phyloP scores from a whole-genome alignment of 2,888 invertebrate species.

The Oscheius sp. region DNA sequence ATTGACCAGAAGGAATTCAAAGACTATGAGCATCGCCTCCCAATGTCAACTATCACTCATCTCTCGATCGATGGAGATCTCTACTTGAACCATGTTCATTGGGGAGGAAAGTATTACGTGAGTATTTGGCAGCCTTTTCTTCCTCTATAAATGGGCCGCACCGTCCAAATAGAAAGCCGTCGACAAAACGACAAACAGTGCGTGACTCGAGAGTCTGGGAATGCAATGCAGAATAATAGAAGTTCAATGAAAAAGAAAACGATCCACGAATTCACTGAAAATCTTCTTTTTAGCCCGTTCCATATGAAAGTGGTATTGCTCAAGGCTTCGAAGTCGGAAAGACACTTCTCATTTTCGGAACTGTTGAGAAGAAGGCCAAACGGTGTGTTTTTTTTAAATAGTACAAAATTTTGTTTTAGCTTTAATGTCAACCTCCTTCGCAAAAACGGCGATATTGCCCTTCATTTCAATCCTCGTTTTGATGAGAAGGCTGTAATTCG shows the following conservation, averaged over 20 bases:
- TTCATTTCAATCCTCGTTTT: conserved; percentile 69
- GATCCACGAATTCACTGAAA: not conserved
- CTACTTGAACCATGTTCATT: conserved; percentile 60
- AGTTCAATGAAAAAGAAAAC: not conserved
- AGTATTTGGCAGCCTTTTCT: conserved; percentile 22
- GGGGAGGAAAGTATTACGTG: conserved; percentile 65
- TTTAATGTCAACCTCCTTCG: conserved; percentile 67
- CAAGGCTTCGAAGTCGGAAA: conserved; percentile 66
- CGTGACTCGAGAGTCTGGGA: conserved; percentile 2
- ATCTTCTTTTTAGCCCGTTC: conserved; percentile 59
- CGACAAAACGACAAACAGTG: conserved; percentile 28
- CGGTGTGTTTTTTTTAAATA: no score
- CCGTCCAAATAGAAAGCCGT: conserved; percentile 23
- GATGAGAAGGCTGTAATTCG: conserved; percentile 58
- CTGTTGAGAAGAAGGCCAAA: conserved; percentile 69
- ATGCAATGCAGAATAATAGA: not conserved
- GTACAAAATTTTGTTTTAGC: conserved; percentile 35
- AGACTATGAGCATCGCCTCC: conserved; percentile 62
- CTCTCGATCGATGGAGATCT: conserved; percentile 61
- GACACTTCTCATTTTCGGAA: conserved; percentile 67
- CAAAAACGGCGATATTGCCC: conserved; percentile 69
- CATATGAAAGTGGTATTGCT: conserved; percentile 67
- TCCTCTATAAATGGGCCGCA: no score
- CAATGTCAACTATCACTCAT: conserved; percentile 55
- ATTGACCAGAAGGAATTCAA: conserved; percentile 64